Evolutionary conservation across 2,888 invertebrate genomes (phyloP).

Genomic region (Chymomyza procnemis): DNA sequence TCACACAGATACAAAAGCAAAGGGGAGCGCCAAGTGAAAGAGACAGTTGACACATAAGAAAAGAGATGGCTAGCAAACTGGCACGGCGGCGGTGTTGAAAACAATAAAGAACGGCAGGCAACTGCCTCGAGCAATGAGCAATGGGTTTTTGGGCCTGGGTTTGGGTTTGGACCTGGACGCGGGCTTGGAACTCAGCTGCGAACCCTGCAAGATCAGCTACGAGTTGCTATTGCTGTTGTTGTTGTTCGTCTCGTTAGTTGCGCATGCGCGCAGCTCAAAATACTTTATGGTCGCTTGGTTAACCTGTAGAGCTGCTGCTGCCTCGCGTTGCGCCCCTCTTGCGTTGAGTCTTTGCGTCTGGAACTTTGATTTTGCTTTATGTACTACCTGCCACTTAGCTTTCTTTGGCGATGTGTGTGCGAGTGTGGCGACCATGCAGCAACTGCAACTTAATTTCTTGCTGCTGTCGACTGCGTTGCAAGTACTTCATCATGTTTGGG

Average conservation of each 20-base stretch:
- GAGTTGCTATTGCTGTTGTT: background rate
- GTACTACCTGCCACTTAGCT: background rate
- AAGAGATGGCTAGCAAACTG: slow-evolving; percentile 26
- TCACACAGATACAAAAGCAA: slow-evolving; percentile 9
- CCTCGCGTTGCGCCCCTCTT: background rate
- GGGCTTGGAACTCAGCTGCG: slow-evolving; percentile 13
- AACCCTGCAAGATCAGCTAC: slow-evolving; percentile 8
- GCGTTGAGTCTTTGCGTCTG: background rate
- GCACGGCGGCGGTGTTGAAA: slow-evolving; percentile 36
- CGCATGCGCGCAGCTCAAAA: slow-evolving; percentile 54
- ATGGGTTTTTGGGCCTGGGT: slow-evolving; percentile 34
- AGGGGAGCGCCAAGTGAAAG: background rate
- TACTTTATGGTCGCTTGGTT: slow-evolving; percentile 51
- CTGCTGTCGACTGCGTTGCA: slow-evolving; percentile 32
- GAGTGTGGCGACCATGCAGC: slow-evolving; percentile 18
- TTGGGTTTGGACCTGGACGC: slow-evolving; percentile 27
- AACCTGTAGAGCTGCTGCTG: slow-evolving; percentile 9
- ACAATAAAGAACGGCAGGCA: slow-evolving; percentile 62
- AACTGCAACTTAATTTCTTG: slow-evolving; percentile 62
- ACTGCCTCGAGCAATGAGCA: slow-evolving; percentile 51
- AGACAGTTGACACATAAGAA: background rate
- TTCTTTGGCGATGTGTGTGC: background rate
- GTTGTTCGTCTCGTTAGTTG: slow-evolving; percentile 53
- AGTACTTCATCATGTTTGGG: slow-evolving; percentile 56
- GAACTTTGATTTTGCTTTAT: background rate